Conservation (phyloP, 2,797 vertebrate genomes). For the Cephalopachus bancanus region DNA sequence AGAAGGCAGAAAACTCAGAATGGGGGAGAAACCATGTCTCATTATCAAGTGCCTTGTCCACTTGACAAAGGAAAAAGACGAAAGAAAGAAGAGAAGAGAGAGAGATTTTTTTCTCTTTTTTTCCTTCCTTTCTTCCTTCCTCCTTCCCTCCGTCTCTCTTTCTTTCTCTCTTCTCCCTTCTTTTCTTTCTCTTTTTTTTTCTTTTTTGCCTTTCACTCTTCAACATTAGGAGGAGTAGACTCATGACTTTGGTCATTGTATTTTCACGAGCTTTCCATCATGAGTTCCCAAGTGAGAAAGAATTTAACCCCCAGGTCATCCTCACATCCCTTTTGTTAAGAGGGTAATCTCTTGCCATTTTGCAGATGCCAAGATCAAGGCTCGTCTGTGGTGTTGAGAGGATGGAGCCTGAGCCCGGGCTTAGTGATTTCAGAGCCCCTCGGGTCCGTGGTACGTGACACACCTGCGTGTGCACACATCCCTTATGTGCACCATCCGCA, state of each 20-base stretch:
- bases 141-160: neutral
- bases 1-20: neutral
- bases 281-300: neutral
- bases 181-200: fast-evolving
- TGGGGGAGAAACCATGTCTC: neutral
- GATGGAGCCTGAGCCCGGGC: neutral
- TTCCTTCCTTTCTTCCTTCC: no score
- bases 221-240: neutral
- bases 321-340: neutral
- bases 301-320: neutral
- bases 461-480: neutral
- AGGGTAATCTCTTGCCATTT: neutral
- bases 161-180: neutral
- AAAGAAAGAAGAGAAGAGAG: no score
- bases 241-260: neutral
- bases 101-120: neutral
- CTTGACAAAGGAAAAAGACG: no score
- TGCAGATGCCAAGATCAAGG: neutral
- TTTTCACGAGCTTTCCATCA: neutral
- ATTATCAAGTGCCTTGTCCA: no score
- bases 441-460: fast-evolving
- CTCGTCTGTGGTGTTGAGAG: neutral
- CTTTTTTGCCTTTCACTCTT: no score
- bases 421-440: neutral
- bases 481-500: neutral